These are phyloP conservation scores for Carlito syrichta DNA, from an alignment of 2,113 vertebrate species.

Conservation along the genomic window DNA sequence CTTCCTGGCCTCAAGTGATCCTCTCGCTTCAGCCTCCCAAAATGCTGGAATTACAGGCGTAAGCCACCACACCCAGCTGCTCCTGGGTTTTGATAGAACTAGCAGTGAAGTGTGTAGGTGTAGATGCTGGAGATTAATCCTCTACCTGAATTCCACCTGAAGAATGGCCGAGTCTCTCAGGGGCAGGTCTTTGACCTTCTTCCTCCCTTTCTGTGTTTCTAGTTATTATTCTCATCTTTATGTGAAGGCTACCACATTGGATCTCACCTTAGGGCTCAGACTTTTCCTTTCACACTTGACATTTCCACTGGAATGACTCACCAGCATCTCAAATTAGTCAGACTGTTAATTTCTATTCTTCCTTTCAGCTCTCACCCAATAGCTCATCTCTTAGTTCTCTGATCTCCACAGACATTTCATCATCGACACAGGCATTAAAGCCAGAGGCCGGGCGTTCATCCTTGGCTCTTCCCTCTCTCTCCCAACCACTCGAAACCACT, in stretches of 20 bases:
- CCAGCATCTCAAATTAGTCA: neutral
- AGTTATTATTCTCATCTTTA: neutral
- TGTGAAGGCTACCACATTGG: neutral
- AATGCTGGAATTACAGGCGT: too few species aligned
- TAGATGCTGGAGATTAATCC: too few species aligned
- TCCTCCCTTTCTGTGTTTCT: neutral
- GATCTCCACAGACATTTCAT: neutral
- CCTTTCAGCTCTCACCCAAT: neutral
- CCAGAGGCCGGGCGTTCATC: neutral
- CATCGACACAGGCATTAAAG: neutral
- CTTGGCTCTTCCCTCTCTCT: neutral
- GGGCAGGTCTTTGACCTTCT: neutral
- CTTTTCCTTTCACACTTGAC: neutral
- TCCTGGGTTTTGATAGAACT: neutral
- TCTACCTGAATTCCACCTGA: neutral
- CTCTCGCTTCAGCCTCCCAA: too few species aligned
- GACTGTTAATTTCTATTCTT: neutral
- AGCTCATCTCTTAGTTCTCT: neutral
- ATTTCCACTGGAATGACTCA: neutral
- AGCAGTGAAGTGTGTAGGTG: neutral
- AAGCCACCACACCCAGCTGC: too few species aligned
- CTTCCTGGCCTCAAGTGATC: too few species aligned
- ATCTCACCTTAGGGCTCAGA: neutral
- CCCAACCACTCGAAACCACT: too few species aligned
- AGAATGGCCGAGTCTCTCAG: neutral